A percentile compares a stretch with the other conserved stretches of the same genome.
These are phyloP conservation scores for Gracilinanus agilis DNA, from an alignment of 2,113 vertebrate species.

Conservation along the genomic window DNA sequence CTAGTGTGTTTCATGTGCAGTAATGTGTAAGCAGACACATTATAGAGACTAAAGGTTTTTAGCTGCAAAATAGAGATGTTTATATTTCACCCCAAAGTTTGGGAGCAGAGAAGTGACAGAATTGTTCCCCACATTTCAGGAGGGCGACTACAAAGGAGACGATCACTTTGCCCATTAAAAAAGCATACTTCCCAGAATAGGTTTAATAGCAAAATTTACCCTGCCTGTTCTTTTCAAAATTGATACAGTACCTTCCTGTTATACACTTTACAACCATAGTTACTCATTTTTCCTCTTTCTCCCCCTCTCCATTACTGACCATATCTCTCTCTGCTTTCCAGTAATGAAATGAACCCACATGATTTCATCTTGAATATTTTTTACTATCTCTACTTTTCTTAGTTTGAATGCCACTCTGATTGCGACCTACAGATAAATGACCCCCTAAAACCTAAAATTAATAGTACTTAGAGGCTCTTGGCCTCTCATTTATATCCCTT, in stretches of 20 bases:
- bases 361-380: background rate
- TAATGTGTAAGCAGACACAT: background rate
- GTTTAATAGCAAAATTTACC: background rate
- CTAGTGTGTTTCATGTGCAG: background rate
- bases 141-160: background rate
- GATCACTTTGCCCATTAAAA: background rate
- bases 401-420: background rate
- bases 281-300: background rate
- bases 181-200: background rate
- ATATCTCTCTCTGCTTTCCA: background rate
- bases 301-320: background rate
- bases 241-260: background rate
- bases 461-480: background rate
- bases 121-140: background rate
- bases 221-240: background rate
- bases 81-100: background rate
- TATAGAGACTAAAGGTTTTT: background rate
- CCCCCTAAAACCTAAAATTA: background rate
- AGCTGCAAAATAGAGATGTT: background rate
- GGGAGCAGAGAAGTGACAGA: background rate
- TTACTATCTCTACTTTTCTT: background rate
- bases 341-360: background rate
- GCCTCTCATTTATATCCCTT: background rate
- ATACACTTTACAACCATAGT: background rate
- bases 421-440: background rate